These are phyloP conservation scores for Erpornis zantholeuca DNA, from an alignment of 2,113 vertebrate species.

Conservation along the genomic window DNA sequence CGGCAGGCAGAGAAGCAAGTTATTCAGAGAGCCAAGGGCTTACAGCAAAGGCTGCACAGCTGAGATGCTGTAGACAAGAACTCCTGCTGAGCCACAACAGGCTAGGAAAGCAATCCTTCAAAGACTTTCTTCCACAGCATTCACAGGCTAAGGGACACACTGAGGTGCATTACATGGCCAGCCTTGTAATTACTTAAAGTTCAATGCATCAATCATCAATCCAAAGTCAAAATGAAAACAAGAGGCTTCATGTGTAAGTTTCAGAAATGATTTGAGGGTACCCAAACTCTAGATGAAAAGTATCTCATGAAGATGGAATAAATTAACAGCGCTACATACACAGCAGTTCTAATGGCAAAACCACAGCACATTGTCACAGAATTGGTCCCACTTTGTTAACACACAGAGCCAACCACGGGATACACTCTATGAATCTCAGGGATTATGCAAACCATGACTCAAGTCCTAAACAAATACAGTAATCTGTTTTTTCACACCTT, in stretches of 20 bases:
- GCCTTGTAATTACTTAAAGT: not conserved
- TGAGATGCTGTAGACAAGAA: not conserved
- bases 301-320: not conserved
- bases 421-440: not conserved
- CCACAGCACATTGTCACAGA: not conserved
- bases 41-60: not conserved
- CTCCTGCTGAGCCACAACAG: not conserved
- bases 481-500: not conserved
- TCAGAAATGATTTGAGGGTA: not conserved
- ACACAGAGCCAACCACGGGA: accelerated
- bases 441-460: not conserved
- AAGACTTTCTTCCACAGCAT: not conserved
- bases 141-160: not conserved
- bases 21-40: not conserved
- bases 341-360: not conserved
- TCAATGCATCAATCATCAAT: not conserved
- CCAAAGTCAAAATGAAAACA: not conserved
- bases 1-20: not conserved
- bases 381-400: not conserved
- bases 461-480: not conserved
- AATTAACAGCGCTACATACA: not conserved
- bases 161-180: not conserved
- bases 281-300: not conserved
- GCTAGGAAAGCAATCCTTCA: not conserved
- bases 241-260: not conserved